Base-by-base conservation (phyloP, 37 sponge, comb jelly and placozoan genomes). In the Diacarnus erythraeanus region DNA sequence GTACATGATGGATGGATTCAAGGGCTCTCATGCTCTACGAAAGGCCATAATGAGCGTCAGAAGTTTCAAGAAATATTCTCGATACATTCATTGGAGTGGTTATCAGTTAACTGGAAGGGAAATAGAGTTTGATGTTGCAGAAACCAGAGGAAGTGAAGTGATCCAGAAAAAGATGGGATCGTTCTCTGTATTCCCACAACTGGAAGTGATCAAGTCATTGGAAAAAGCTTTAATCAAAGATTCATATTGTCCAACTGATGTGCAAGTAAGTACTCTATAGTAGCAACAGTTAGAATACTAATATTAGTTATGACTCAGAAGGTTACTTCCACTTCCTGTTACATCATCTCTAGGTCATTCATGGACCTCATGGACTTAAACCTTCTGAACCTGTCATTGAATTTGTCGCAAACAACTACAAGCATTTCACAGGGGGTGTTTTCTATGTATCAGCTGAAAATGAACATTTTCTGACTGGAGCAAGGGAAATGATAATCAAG, bases 31-130 rank as follows among this genome's bases (percentile, higher is more conserved):
- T 35, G 86, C 95, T 29, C 71, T 94, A 25, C 95, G 91, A 54
- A 91, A 91, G 59, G 84, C 92, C 43, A 86, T 78, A 20, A 73
- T 84, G 65, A 80, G 88, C 57, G 58, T 94, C 21, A 74, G 95
- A 23, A 78, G 92, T 54, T 87, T 90, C 74, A 42, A 43, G 36
- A 81, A 84, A 47, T 88, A 92, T 60, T 72, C 89, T 0, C 75
- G 57, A 10, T 91, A 80, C 64, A 56, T 85, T 36, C 92, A 94
- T 59, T 94, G 95, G 95, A 69, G 77, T 39, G 92, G 89, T 18
- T 91, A 83, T 57, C 89, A 94, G 86, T 77, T 94, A 3, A 87
- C 78, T 18, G 91, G 94, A n/a, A 75, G 85, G 63, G 81, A 94
- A 23, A 63, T 94, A 22, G 36, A 74, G 64, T 60, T 89, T 25